Evolutionary conservation across 2,113 vertebrate species (phyloP).

Genomic region (Microcebus jonahi): DNA sequence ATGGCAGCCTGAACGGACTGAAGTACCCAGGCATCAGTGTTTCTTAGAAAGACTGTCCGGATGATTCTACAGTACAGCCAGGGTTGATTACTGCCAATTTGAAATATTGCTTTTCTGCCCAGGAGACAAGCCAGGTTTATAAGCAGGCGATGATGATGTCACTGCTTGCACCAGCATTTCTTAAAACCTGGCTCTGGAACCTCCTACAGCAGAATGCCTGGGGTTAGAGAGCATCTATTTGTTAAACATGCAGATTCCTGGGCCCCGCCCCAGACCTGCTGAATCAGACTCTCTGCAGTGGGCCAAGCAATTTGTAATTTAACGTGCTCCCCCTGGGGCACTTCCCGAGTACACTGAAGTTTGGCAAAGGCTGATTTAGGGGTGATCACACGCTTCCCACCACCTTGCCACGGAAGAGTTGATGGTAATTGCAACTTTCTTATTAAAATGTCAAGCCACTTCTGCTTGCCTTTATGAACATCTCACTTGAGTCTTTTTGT

Average conservation of each 20-base stretch:
- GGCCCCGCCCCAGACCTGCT: not conserved
- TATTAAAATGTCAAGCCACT: not conserved
- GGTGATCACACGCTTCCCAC: not conserved
- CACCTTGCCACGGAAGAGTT: not conserved
- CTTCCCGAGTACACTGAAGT: not conserved
- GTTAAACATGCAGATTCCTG: not conserved
- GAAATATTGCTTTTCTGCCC: not conserved
- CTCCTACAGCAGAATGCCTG: not conserved
- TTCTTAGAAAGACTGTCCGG: not conserved
- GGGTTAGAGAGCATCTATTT: too few species aligned
- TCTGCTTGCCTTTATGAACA: not conserved
- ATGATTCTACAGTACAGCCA: not conserved
- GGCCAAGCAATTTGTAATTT: not conserved
- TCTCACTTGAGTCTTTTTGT: not conserved
- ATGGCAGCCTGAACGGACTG: not conserved
- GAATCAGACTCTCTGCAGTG: not conserved
- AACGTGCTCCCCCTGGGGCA: not conserved
- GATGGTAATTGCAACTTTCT: not conserved
- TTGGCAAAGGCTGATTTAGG: not conserved
- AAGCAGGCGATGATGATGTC: not conserved
- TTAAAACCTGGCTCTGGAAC: not conserved
- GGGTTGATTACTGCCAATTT: not conserved
- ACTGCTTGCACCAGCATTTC: not conserved
- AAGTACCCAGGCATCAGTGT: not conserved
- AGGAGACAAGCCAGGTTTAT: not conserved